Conservation (phyloP, 2,113 vertebrate species). For the Rhabdomys dilectus region DNA sequence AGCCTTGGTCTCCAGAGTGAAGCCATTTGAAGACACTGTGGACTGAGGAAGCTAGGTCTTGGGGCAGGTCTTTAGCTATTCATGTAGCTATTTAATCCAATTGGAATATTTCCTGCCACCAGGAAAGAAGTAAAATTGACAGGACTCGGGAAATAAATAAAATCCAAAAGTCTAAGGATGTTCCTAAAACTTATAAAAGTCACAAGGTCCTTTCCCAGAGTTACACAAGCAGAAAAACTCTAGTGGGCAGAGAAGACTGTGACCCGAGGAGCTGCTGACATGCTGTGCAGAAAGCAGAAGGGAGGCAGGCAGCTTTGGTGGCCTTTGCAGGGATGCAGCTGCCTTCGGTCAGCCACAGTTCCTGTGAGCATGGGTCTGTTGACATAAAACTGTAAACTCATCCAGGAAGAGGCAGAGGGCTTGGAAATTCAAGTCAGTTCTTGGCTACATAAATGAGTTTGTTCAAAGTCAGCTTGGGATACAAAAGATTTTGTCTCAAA, state of each 20-base stretch:
- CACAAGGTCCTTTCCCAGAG: not conserved
- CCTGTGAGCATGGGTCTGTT: not conserved
- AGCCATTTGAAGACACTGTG: no score
- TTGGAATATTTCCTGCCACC: not conserved
- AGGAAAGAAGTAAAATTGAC: not conserved
- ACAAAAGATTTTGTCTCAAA: not conserved
- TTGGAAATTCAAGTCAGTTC: not conserved
- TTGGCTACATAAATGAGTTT: not conserved
- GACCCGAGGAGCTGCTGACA: not conserved
- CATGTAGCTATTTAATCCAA: not conserved
- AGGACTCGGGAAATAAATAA: not conserved
- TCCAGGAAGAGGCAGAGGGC: not conserved
- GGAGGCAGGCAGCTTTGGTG: not conserved
- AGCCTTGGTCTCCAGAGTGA: no score
- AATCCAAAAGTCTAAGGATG: not conserved
- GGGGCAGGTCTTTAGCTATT: not conserved
- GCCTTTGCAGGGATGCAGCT: accelerated
- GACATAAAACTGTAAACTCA: not conserved
- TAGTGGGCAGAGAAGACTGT: not conserved
- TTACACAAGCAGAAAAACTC: not conserved
- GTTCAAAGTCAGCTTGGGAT: not conserved
- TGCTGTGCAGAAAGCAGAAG: not conserved
- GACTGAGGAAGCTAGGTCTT: not conserved
- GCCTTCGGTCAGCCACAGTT: not conserved
- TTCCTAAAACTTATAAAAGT: not conserved